A percentile compares a stretch with the other conserved stretches of the same genome.
Evolutionary conservation across 2,797 vertebrate genomes (phyloP).

Genomic region (Protonibea diacanthus): DNA sequence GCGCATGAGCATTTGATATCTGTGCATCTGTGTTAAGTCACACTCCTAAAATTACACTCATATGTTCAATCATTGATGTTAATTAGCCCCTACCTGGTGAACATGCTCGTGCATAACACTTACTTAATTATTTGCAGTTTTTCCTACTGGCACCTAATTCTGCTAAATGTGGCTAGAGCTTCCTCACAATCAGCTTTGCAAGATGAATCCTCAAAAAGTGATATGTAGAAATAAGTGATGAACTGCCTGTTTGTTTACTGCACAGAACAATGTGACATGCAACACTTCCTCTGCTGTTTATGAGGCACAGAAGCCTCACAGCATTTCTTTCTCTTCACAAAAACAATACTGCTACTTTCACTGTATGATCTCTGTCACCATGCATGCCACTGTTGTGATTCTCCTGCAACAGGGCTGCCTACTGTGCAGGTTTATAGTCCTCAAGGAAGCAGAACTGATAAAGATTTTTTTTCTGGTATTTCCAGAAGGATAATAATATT

Average conservation of each 20-base stretch:
- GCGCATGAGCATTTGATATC: not conserved
- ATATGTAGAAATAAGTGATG: not conserved
- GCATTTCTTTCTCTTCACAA: not conserved
- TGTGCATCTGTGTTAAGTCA: not conserved
- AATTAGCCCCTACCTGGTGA: conserved; percentile 3
- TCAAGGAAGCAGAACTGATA: not conserved
- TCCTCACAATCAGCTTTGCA: not conserved
- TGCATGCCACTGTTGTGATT: not conserved
- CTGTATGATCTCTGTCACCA: not conserved
- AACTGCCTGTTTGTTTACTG: not conserved
- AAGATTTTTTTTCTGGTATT: conserved; percentile 14
- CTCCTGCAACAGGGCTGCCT: not conserved
- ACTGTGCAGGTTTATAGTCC: not conserved
- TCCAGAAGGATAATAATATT: not conserved
- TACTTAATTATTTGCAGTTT: not conserved
- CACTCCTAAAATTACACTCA: not conserved
- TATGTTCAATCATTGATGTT: not conserved
- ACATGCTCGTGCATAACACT: not conserved
- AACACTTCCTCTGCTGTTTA: not conserved
- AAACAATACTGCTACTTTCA: not conserved
- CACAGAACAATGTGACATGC: not conserved
- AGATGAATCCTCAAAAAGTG: not conserved
- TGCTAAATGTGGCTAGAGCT: too few relatives aligned
- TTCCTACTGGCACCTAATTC: not conserved
- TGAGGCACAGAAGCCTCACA: not conserved